Base-by-base conservation (phyloP, 1,140 invertebrate species). In the Ridgeia piscesae region DNA sequence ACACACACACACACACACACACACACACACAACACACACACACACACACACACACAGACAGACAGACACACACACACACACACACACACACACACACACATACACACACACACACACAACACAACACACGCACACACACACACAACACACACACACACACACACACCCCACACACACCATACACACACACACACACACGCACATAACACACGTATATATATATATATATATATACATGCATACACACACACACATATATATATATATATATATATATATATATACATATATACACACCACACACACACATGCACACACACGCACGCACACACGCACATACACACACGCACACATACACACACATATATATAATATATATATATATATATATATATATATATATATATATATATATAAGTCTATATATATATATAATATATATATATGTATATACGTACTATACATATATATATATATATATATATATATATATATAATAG, bases 1-100 rank as follows among this genome's bases (percentile, higher is more conserved):
- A 50, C 17, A 50, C 17, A 50, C 17, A 17, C 6, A 50, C 48
- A 50, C 17, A 8, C 27, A 17, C 58, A 77, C 27, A 21, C 11
- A 77, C 27, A 17, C 27, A 31, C 27, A 17, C 58, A 77, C 58
- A 17, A 77, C 27, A 21, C 27, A 77, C 58, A 77, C 58, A 77
- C 58, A 17, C 58, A 17, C 58, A 77, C 58, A 77, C 58, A 77
- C 17, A 8, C 58, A 77, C 48, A 50, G 17, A 33, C 89, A 33
- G 6, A 31, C 89, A 89, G 8, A 89, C 34, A 89, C 89, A 89
- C n/a, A 89, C 89, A 89, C 89, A 89, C 89, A 89, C 31, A 89
- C 89, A 89, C 27, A 34, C 31, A 27, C 89, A 89, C 27, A 27
- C 27, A 89, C 89, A 89, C 31, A 89, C 31, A 8, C 89, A 89